Conservation (phyloP, 2,888 invertebrate species). For the Leptinotarsa tumamoca region DNA sequence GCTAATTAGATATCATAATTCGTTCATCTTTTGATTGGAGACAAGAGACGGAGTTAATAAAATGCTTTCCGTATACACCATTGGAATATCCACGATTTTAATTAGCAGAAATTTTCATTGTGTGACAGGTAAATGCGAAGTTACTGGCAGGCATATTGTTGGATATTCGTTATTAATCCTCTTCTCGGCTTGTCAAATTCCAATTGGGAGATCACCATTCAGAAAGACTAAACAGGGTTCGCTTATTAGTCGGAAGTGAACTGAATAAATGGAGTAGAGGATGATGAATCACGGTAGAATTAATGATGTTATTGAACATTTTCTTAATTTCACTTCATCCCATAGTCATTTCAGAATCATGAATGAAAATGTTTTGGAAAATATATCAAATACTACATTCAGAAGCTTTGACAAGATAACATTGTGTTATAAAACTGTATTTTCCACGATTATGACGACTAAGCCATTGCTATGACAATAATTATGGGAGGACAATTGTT, state of each 20-base stretch:
- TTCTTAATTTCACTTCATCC: too few relatives aligned
- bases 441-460: too few relatives aligned
- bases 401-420: too few relatives aligned
- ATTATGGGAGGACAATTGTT: background rate
- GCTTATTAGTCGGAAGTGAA: too few relatives aligned
- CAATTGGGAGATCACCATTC: background rate
- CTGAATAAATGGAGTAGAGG: too few relatives aligned
- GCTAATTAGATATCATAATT: background rate
- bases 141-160: background rate
- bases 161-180: background rate
- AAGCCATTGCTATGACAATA: background rate
- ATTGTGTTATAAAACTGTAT: too few relatives aligned
- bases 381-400: too few relatives aligned
- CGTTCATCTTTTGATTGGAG: slow-evolving; percentile 1
- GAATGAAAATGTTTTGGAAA: too few relatives aligned
- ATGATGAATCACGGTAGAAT: too few relatives aligned
- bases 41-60: background rate
- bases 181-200: background rate
- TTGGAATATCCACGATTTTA: background rate
- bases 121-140: background rate
- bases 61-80: background rate
- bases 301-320: too few relatives aligned
- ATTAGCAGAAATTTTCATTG: background rate
- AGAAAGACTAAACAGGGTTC: too few relatives aligned
- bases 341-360: too few relatives aligned